These are phyloP conservation scores for Mionectes olivaceus DNA, from an alignment of 2,797 vertebrate genomes.

Conservation along the genomic window DNA sequence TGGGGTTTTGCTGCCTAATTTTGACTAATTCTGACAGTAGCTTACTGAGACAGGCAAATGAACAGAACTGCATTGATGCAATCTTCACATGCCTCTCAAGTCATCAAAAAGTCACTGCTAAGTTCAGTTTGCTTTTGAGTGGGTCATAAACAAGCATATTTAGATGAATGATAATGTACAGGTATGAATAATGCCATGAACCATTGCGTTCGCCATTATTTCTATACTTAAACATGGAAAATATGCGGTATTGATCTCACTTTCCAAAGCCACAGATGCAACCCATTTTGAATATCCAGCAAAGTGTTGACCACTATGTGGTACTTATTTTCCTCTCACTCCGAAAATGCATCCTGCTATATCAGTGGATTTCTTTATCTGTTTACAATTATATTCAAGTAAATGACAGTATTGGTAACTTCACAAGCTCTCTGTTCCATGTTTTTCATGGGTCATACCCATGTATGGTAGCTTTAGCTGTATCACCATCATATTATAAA, in stretches of 20 bases:
- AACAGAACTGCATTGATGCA: background rate
- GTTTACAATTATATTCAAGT: background rate
- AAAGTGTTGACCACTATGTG: background rate
- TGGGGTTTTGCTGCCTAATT: background rate
- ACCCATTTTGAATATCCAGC: background rate
- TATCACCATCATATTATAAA: background rate
- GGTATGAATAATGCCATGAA: background rate
- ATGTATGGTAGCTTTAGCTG: background rate
- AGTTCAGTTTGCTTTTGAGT: background rate
- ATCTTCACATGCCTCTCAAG: background rate
- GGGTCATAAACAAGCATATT: background rate
- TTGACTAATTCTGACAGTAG: background rate
- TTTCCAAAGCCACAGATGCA: background rate
- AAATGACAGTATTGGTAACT: background rate
- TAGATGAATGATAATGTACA: background rate
- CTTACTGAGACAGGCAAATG: background rate
- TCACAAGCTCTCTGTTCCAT: background rate
- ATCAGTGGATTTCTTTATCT: background rate
- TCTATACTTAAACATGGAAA: background rate
- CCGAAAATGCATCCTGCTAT: background rate
- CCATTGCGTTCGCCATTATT: accelerated
- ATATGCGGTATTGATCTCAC: background rate
- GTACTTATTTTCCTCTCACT: background rate
- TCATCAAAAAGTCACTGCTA: background rate
- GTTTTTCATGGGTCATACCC: background rate